These are phyloP conservation scores for Alfaro cultratus DNA, from an alignment of 2,797 vertebrate genomes.

Conservation along the genomic window DNA sequence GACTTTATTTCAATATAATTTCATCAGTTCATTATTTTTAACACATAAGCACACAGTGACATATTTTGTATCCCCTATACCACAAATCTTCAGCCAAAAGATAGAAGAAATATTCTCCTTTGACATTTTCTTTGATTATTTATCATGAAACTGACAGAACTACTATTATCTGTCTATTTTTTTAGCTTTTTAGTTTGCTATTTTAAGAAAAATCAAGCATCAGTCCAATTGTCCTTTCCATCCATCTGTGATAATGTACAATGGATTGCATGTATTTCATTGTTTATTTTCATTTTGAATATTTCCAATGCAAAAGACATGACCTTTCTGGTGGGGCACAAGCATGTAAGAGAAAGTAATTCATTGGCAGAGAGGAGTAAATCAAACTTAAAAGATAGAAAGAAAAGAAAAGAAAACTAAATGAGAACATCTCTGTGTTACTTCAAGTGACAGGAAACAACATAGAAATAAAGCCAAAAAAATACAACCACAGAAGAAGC, in stretches of 20 bases:
- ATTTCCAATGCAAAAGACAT: not conserved
- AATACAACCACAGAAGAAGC: conserved; percentile 14
- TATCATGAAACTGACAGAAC: conserved; percentile 17
- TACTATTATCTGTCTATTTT: conserved; percentile 23
- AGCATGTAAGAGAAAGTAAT: conserved; percentile 27
- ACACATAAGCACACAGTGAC: conserved; percentile 38
- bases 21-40: conserved; percentile 75
- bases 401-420: conserved; percentile 15
- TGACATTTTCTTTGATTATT: conserved; percentile 10
- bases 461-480: conserved; percentile 22
- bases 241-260: conserved; percentile 16
- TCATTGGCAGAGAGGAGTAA: conserved; percentile 24
- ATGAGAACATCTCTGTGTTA: conserved; percentile 39
- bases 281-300: conserved; percentile 34
- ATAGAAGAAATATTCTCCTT: conserved; percentile 21
- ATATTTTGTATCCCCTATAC: conserved; percentile 41
- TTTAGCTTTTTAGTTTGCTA: conserved; percentile 3
- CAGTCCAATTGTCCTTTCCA: conserved; percentile 6
- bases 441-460: conserved; percentile 33
- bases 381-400: not conserved
- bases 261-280: conserved; percentile 9
- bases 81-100: conserved; percentile 37
- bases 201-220: conserved; percentile 17
- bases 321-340: conserved; percentile 20
- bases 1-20: conserved; percentile 33